Evolutionary conservation across 2,797 vertebrate genomes (phyloP).

Genomic region (Phylloscopus collybita): DNA sequence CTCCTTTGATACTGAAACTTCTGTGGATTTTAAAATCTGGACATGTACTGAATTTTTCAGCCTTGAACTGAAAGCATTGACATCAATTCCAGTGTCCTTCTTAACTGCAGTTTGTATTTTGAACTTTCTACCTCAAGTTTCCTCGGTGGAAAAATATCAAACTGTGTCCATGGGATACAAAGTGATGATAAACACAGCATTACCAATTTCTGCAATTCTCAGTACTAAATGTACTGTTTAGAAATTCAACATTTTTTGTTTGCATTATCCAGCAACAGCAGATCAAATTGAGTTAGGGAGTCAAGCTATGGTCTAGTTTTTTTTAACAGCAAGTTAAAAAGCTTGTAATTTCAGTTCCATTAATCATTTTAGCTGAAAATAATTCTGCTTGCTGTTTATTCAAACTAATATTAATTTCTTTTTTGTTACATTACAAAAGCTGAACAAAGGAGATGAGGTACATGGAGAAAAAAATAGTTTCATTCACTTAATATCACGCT

Average conservation of each 20-base stretch:
- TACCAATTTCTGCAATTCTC: neutral
- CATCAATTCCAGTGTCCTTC: neutral
- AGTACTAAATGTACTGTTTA: slow-evolving; percentile 17
- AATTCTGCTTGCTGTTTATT: slow-evolving; percentile 23
- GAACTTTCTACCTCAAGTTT: slow-evolving; percentile 1
- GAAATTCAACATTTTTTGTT: neutral
- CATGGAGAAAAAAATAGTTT: neutral
- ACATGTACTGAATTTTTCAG: neutral
- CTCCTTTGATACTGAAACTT: neutral
- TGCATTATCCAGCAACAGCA: neutral
- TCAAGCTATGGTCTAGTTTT: neutral
- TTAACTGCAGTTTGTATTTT: neutral
- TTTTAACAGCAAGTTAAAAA: slow-evolving; percentile 20
- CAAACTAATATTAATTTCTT: neutral
- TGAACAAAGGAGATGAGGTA: slow-evolving; percentile 2
- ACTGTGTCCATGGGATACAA: neutral
- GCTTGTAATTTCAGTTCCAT: slow-evolving; percentile 8
- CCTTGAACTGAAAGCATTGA: neutral
- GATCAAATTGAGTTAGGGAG: neutral
- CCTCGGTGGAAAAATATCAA: neutral
- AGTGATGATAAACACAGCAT: neutral
- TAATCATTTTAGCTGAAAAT: slow-evolving; percentile 1
- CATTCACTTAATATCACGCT: neutral
- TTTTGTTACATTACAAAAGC: neutral
- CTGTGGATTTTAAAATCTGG: neutral